Conservation (phyloP, 2,113 vertebrate species). For the Machaerirhynchus nigripectus region DNA sequence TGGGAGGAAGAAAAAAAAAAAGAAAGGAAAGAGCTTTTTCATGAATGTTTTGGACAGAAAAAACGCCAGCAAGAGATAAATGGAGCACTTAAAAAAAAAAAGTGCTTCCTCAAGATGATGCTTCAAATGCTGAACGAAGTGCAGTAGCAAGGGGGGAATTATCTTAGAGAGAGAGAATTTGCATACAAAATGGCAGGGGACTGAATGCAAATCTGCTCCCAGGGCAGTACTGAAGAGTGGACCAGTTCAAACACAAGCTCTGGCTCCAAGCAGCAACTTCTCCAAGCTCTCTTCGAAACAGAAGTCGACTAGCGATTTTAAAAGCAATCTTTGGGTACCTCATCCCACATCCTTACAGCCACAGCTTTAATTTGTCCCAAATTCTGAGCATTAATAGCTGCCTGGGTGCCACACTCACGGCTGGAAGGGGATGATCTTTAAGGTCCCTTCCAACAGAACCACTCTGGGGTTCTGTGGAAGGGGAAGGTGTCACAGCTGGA, state of each 20-base stretch:
- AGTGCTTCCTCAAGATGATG: background rate
- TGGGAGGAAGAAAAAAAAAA: background rate
- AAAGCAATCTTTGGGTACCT: background rate
- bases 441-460: background rate
- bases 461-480: background rate
- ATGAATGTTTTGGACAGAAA: background rate
- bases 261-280: background rate
- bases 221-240: background rate
- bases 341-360: background rate
- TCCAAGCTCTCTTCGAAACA: background rate
- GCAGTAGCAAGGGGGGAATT: background rate
- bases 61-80: background rate
- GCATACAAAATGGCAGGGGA: constrained; percentile 11
- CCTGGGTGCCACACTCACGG: background rate
- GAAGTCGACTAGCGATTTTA: background rate
- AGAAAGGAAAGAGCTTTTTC: background rate
- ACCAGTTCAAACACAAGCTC: background rate
- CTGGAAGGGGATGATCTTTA: background rate
- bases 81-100: background rate
- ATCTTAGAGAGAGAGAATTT: background rate
- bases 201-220: background rate
- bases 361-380: background rate
- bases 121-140: background rate
- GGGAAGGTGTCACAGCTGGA: background rate
- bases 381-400: background rate